Evolutionary conservation across 2,113 vertebrate genomes (phyloP).

Genomic region (Astatotilapia flaviijosephi): DNA sequence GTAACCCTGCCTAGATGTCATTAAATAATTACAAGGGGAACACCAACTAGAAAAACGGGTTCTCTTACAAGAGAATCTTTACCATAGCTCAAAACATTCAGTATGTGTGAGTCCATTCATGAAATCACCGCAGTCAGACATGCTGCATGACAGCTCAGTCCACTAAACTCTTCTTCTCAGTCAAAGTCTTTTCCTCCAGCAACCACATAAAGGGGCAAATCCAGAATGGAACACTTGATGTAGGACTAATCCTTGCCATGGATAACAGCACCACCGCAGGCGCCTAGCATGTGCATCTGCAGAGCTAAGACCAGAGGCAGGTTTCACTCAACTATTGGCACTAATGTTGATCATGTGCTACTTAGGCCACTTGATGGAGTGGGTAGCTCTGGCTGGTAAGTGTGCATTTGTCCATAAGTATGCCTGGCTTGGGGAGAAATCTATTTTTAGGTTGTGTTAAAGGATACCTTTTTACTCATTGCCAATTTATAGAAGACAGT

Average conservation of each 20-base stretch:
- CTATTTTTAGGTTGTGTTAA: neutral
- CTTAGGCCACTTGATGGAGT: neutral
- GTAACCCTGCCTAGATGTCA: constrained; percentile 3
- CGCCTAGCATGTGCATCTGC: constrained; percentile 9
- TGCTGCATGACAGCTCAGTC: constrained; percentile 9
- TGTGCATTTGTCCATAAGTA: neutral
- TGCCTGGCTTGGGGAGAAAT: neutral
- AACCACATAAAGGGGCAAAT: constrained; percentile 39
- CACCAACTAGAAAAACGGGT: neutral
- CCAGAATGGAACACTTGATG: constrained; percentile 48
- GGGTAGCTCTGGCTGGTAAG: neutral
- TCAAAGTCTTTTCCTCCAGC: constrained; percentile 41
- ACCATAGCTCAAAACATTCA: neutral
- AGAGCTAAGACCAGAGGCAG: neutral
- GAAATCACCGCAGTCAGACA: neutral
- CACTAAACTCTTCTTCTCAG: constrained; percentile 33
- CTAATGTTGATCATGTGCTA: constrained; percentile 21
- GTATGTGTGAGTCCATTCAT: neutral
- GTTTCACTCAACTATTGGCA: constrained; percentile 20
- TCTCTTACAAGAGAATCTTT: constrained; percentile 3
- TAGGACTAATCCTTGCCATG: constrained; percentile 40
- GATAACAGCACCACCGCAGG: constrained; percentile 44
- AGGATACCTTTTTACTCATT: neutral
- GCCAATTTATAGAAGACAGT: neutral
- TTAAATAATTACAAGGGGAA: constrained; percentile 11